Percentiles rank a stretch among this genome's conserved stretches.
Evolutionary conservation across 92 coral and sea anemone genomes (phyloP).

Genomic region (Actinernus sp.): DNA sequence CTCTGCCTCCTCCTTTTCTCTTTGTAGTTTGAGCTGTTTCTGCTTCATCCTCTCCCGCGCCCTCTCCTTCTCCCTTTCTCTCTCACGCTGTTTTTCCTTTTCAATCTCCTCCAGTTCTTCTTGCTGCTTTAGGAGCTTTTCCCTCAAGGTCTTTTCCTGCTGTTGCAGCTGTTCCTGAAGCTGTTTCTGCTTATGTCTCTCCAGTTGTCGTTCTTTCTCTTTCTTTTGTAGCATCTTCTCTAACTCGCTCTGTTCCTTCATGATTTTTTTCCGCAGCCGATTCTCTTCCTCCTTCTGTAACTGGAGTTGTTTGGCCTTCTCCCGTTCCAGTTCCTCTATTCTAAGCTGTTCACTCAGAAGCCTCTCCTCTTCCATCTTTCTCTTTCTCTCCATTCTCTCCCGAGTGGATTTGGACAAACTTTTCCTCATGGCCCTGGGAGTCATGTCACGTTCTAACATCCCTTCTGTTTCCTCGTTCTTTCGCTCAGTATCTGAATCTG

Average conservation of each 20-base stretch:
- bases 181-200: constrained; percentile 83
- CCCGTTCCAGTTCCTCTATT: constrained; percentile 73
- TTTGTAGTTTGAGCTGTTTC: constrained; percentile 51
- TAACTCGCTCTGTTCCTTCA: constrained; percentile 87
- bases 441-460: constrained; percentile 56
- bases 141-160: constrained; percentile 78
- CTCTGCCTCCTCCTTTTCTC: constrained; percentile 55
- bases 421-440: constrained; percentile 89
- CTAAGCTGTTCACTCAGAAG: constrained; percentile 77
- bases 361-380: constrained; percentile 86
- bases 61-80: constrained; percentile 69
- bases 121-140: constrained; percentile 77
- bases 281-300: constrained; percentile 76
- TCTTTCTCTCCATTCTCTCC: constrained; percentile 92
- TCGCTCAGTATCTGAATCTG: constrained; percentile 38
- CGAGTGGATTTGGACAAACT: constrained; percentile 98
- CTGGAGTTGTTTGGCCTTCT: constrained; percentile 53
- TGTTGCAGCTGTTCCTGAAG: constrained; percentile 84
- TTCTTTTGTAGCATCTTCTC: constrained; percentile 87
- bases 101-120: constrained; percentile 91
- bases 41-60: constrained; percentile 74
- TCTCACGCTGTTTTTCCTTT: constrained; percentile 82
- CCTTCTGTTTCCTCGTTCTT: constrained; percentile 36
- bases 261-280: constrained; percentile 73
- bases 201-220: constrained; percentile 89